These are phyloP conservation scores for Corythaeola cristata DNA, from an alignment of 2,113 vertebrate genomes.

Conservation along the genomic window DNA sequence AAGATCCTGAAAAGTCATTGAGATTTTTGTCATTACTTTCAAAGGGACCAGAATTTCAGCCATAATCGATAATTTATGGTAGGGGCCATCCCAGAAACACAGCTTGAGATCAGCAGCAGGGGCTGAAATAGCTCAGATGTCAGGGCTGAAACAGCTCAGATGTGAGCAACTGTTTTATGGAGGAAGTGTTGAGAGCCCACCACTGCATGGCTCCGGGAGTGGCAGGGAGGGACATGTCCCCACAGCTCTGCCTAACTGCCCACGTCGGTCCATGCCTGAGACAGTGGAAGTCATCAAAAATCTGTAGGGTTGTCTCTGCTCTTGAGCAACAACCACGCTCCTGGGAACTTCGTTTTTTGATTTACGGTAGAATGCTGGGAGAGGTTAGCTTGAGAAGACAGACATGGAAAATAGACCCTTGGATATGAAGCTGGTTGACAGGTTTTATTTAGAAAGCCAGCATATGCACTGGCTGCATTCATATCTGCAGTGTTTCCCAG, in stretches of 20 bases:
- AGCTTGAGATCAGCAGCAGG: background rate
- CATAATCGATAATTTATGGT: fast-evolving
- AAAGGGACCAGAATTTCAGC: background rate
- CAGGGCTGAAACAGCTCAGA: background rate
- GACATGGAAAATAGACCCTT: constrained; percentile 28
- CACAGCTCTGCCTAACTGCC: background rate
- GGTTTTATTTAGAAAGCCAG: constrained; percentile 68
- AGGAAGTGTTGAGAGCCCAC: background rate
- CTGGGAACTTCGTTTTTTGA: background rate
- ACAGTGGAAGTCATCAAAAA: background rate
- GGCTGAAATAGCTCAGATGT: background rate
- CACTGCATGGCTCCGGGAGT: fast-evolving
- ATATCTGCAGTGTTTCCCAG: constrained; percentile 29
- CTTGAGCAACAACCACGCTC: background rate
- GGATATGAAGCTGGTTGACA: constrained; percentile 52
- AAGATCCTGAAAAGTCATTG: background rate
- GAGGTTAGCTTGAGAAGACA: constrained; percentile 19
- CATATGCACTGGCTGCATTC: constrained; percentile 48
- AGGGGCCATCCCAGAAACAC: background rate
- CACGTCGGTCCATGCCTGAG: fast-evolving
- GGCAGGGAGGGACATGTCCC: fast-evolving
- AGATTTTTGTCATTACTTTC: background rate
- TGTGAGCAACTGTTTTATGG: background rate
- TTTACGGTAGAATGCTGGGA: background rate
- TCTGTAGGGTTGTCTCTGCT: background rate